A percentile compares a stretch with the other conserved stretches of the same genome.
Conservation (phyloP, 2,797 vertebrate genomes). For the Hafferia zeledoni region DNA sequence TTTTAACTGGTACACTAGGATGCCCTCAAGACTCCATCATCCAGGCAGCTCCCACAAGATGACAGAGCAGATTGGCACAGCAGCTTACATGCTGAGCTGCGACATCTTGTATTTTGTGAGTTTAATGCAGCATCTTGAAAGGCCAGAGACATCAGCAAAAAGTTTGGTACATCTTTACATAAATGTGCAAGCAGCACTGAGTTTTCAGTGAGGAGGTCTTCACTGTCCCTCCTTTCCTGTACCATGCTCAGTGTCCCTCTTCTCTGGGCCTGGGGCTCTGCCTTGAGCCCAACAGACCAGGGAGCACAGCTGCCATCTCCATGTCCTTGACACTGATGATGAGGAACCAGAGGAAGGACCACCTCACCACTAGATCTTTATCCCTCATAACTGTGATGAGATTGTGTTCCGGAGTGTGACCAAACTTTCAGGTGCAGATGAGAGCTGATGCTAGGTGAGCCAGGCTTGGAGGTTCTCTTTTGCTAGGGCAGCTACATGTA, state of each 20-base stretch:
- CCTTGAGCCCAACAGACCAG: fast-evolving
- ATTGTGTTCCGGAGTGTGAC: background rate
- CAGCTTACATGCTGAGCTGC: background rate
- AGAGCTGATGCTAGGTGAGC: background rate
- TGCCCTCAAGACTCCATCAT: background rate
- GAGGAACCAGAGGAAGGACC: background rate
- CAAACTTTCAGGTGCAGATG: background rate
- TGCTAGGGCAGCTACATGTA: background rate
- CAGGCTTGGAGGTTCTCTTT: background rate
- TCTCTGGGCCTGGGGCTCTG: background rate
- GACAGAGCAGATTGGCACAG: background rate
- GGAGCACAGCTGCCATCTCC: background rate
- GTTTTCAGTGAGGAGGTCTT: background rate
- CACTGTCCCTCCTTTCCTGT: background rate
- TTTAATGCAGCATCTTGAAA: background rate
- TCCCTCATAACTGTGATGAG: background rate
- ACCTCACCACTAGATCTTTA: background rate
- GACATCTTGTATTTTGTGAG: background rate
- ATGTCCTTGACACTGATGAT: fast-evolving
- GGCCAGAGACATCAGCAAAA: background rate
- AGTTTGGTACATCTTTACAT: background rate
- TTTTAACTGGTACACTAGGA: background rate
- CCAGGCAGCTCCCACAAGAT: background rate
- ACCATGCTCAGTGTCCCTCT: background rate
- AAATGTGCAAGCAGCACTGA: background rate